phyloP scores from a whole-genome alignment of 2,888 invertebrate genomes.

The Tetranychus piercei region DNA sequence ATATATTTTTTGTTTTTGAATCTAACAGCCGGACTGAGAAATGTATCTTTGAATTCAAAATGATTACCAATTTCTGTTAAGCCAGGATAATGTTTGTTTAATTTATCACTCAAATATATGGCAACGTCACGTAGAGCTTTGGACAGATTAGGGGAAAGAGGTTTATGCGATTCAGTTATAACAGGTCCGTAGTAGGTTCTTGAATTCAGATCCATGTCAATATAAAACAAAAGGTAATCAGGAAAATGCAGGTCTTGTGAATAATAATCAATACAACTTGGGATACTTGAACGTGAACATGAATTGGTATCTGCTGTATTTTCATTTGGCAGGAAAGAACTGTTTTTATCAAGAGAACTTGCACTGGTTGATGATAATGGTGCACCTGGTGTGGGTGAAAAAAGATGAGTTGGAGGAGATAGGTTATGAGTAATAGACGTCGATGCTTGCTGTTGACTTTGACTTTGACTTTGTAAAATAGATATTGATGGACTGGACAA shows the following conservation, averaged over 20 bases:
- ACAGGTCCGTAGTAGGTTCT: neutral
- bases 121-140: neutral
- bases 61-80: conserved; percentile 6
- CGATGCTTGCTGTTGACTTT: neutral
- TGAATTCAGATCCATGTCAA: conserved; percentile 10
- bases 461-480: neutral
- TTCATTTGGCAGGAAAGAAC: neutral
- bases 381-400: neutral
- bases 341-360: neutral
- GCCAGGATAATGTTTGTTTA: neutral
- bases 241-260: neutral
- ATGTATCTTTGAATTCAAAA: neutral
- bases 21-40: neutral
- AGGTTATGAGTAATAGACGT: neutral
- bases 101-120: conserved; percentile 1
- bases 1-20: neutral
- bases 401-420: neutral
- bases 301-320: neutral
- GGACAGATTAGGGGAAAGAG: neutral
- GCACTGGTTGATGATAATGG: conserved; percentile 2
- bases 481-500: neutral
- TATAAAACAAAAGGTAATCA: neutral
- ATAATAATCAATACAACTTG: conserved; percentile 2
- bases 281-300: neutral
- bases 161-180: neutral